Evolutionary conservation across 2,888 invertebrate species (phyloP).

Genomic region (Sturmia bella): DNA sequence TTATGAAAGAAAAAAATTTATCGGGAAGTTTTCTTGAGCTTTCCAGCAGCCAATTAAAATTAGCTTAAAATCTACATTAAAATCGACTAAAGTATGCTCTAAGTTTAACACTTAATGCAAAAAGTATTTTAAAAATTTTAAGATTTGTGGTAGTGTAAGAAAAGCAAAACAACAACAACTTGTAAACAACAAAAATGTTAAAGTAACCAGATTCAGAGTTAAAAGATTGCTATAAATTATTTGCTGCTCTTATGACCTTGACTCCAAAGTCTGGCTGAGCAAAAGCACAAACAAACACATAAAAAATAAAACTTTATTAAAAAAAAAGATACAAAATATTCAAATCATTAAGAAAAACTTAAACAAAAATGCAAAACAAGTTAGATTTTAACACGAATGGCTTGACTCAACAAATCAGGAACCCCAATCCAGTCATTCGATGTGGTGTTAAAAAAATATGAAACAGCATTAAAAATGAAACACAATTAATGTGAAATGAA

Average conservation of each 20-base stretch:
- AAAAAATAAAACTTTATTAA: conserved; percentile 1
- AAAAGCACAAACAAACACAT: conserved; percentile 30
- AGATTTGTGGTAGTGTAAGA: conserved; percentile 8
- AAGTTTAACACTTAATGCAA: conserved; percentile 14
- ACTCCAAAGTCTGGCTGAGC: conserved; percentile 33
- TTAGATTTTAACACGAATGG: conserved; percentile 20
- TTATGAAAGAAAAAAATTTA: conserved; percentile 18
- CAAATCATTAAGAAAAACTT: conserved; percentile 24
- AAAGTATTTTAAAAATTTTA: not conserved
- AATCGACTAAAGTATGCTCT: conserved; percentile 14
- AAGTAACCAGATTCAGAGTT: conserved; percentile 30
- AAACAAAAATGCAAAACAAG: conserved; percentile 15
- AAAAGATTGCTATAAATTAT: conserved; percentile 23
- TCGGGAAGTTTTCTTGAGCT: conserved; percentile 5
- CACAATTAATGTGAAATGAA: conserved; percentile 41
- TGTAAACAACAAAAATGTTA: conserved; percentile 39
- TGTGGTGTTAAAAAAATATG: conserved; percentile 24
- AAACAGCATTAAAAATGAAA: not conserved
- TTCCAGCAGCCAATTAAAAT: not conserved
- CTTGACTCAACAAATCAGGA: conserved; percentile 39
- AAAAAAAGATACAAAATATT: conserved; percentile 38
- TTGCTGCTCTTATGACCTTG: conserved; percentile 57
- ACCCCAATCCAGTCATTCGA: conserved; percentile 41
- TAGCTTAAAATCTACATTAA: not conserved
- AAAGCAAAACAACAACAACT: conserved; percentile 6